Evolutionary conservation across 1,140 invertebrate species (phyloP).

Genomic region (Bradynema listronoti): DNA sequence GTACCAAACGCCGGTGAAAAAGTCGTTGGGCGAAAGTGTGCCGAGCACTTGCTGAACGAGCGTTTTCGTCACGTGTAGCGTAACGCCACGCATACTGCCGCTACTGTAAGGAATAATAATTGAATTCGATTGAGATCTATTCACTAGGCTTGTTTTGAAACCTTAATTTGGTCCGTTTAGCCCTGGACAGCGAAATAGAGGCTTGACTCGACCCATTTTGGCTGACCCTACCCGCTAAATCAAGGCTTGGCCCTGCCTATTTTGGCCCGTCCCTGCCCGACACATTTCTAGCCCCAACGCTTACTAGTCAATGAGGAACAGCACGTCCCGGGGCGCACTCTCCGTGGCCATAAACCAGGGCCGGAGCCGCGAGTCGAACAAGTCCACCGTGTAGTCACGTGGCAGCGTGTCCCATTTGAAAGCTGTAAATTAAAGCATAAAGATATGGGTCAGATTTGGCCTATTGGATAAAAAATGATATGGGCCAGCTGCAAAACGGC

Average conservation of each 20-base stretch:
- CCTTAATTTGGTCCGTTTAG: no score
- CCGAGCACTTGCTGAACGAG: slow-evolving; percentile 24
- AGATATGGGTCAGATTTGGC: background rate
- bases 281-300: background rate
- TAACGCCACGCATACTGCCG: slow-evolving; percentile 33
- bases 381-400: slow-evolving; percentile 32
- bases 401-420: slow-evolving; percentile 31
- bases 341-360: slow-evolving; percentile 41
- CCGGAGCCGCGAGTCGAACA: slow-evolving; percentile 41
- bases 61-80: slow-evolving; percentile 38
- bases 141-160: background rate
- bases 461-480: background rate
- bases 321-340: slow-evolving; percentile 34
- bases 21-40: slow-evolving; percentile 42
- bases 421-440: slow-evolving; percentile 14
- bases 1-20: slow-evolving; percentile 39
- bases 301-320: slow-evolving; percentile 44
- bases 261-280: no score
- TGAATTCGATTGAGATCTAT: no score
- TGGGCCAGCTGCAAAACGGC: no score
- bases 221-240: no score
- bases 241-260: no score
- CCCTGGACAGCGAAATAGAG: no score
- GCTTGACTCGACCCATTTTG: no score
- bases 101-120: slow-evolving; percentile 19